Evolutionary conservation across 37 sponge, comb jelly and placozoan species (phyloP), one percentile per base, ranked within the genome.

Genomic region (Halisarca cf. caerulea): DNA sequence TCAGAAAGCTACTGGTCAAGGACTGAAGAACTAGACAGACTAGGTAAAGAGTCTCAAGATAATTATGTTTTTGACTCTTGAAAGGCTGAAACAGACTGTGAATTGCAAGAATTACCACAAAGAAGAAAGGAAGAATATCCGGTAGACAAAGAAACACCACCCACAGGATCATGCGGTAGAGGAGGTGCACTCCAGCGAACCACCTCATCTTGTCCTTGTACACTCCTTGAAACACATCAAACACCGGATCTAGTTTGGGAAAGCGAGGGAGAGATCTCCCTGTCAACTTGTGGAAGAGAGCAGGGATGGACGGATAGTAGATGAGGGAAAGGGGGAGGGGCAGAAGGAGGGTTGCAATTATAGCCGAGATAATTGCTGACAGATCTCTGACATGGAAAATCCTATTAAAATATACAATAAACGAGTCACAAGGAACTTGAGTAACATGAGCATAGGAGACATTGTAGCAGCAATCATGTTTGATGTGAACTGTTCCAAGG

Each of bases 221-320:
- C 37, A 69, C 71, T 3, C 30, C 24, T 28, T 69, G 71, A 69
- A 69, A 69, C 4, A 69, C 71, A 69, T 69, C 71, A 69, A 69
- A 69, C 33, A 69, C 71, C 18, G 36, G 36, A 3, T 23, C 71
- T 2, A 69, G 7, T 15, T 7, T 69, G 36, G 18, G 33, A 28
- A 23, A 69, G 7, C 35, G 21, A 34, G 32, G 37, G 35, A 18
- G 4, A 34, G 24, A 30, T 69, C 33, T 23, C 36, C 35, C 32
- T 4, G 32, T 30, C 20, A 69, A 3, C 2, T 11, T 23, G 35
- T 23, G 32, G 2, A 69, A 28, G 35, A 69, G 33, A 20, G 20
- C 18, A 28, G 71, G 71, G 3, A 69, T 28, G 5, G 71, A 21
- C 20, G 71, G 71, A 2, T 69, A 35, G 33, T 69, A 69, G 3